A percentile compares a stretch with the other conserved stretches of the same genome.
Evolutionary conservation across 1,140 invertebrate species (phyloP).

Genomic region (Hylaeus volcanicus): DNA sequence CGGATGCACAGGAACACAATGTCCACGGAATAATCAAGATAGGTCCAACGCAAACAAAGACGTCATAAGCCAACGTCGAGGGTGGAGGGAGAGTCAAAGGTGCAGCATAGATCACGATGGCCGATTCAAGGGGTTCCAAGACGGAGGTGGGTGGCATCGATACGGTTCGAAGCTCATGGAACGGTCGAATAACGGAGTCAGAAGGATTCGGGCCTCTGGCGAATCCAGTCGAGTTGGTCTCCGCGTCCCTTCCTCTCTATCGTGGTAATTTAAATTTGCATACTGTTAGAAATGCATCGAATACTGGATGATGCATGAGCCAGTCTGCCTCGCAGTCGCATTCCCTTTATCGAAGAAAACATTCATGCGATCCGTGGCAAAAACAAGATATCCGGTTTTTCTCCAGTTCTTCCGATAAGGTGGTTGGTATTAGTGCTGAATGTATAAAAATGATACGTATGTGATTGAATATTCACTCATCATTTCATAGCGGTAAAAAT

Average conservation of each 20-base stretch:
- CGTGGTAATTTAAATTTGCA: conserved; percentile 68
- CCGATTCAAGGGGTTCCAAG: neutral
- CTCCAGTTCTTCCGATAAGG: no score
- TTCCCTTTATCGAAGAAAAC: conserved; percentile 49
- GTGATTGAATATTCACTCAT: no score
- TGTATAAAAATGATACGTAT: no score
- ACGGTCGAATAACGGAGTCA: neutral
- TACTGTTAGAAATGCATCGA: conserved; percentile 69
- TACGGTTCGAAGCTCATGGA: neutral
- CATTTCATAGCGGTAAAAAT: no score
- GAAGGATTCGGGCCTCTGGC: conserved; percentile 9
- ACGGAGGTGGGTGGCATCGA: conserved; percentile 8
- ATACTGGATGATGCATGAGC: conserved; percentile 56
- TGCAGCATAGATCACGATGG: conserved; percentile 6
- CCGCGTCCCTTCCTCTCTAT: conserved; percentile 22
- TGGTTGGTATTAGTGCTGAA: no score
- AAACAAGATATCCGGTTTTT: no score
- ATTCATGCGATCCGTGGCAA: conserved; percentile 21
- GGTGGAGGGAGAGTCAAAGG: neutral
- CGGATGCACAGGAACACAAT: neutral
- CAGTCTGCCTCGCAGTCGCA: conserved; percentile 3
- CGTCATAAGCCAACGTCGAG: neutral
- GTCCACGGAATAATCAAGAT: conserved; percentile 29
- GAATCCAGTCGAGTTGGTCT: conserved; percentile 28
- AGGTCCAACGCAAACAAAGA: conserved; percentile 31